These are phyloP conservation scores for Byasa hedistus DNA, from an alignment of 2,888 invertebrate species.

Conservation along the genomic window DNA sequence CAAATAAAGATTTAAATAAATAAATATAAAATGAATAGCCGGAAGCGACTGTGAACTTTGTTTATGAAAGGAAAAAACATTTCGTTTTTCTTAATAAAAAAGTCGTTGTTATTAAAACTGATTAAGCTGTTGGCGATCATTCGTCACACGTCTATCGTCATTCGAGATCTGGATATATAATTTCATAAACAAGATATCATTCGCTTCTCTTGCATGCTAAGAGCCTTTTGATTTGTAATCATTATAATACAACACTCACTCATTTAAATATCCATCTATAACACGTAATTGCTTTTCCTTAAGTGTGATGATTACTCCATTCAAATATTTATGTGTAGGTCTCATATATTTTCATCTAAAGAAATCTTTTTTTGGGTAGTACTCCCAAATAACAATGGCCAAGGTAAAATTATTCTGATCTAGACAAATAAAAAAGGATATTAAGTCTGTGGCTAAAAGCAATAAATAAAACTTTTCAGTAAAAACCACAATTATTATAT, in stretches of 20 bases:
- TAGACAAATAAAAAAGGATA: too few relatives aligned
- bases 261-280: neutral
- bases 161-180: slow-evolving; percentile 12
- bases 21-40: too few relatives aligned
- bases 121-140: slow-evolving; percentile 10
- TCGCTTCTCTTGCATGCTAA: slow-evolving; percentile 9
- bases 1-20: too few relatives aligned
- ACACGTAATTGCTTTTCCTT: neutral
- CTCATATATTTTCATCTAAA: neutral
- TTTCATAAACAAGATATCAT: slow-evolving; percentile 22
- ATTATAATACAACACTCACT: neutral
- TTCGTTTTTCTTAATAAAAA: neutral
- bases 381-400: too few relatives aligned
- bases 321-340: neutral
- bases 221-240: slow-evolving; percentile 13
- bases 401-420: too few relatives aligned
- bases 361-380: neutral
- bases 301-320: neutral
- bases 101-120: slow-evolving; percentile 4
- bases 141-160: slow-evolving; percentile 9
- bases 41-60: neutral
- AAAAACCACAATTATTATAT: neutral
- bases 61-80: neutral
- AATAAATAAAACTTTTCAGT: too few relatives aligned
- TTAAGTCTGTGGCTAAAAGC: too few relatives aligned